Evolutionary conservation across 2,888 invertebrate genomes (phyloP).

Genomic region (Schizaphis graminum): DNA sequence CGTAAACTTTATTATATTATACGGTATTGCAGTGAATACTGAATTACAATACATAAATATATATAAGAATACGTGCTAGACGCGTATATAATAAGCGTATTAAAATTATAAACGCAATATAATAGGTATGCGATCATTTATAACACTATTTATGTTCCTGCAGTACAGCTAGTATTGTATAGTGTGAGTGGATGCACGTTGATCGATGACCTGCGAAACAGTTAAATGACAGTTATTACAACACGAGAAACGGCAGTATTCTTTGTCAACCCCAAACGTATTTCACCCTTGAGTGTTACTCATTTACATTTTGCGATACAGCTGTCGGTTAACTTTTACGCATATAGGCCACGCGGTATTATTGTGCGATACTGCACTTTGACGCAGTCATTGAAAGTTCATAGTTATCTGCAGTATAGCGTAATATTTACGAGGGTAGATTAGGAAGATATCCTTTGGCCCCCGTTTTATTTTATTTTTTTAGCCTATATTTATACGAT

Average conservation of each 20-base stretch:
- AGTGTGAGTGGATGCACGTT: neutral
- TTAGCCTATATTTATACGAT: no score
- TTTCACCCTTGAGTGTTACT: neutral
- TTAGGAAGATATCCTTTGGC: no score
- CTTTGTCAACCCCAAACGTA: neutral
- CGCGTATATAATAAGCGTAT: neutral
- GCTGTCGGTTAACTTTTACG: neutral
- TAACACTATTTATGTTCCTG: neutral
- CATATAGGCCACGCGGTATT: no score
- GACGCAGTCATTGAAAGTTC: neutral
- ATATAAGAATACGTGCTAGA: no score
- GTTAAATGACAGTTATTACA: neutral
- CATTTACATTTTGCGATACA: neutral
- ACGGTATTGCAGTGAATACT: neutral
- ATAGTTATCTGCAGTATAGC: neutral
- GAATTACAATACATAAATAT: no score
- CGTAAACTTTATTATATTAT: no score
- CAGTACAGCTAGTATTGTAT: neutral
- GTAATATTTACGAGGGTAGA: no score
- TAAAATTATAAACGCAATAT: neutral
- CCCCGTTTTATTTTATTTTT: no score
- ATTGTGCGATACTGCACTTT: neutral
- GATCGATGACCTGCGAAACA: neutral
- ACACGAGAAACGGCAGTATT: neutral
- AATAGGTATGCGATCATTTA: no score